phyloP scores from a whole-genome alignment of 2,888 invertebrate genomes.

The Pharmacophagus antenor region DNA sequence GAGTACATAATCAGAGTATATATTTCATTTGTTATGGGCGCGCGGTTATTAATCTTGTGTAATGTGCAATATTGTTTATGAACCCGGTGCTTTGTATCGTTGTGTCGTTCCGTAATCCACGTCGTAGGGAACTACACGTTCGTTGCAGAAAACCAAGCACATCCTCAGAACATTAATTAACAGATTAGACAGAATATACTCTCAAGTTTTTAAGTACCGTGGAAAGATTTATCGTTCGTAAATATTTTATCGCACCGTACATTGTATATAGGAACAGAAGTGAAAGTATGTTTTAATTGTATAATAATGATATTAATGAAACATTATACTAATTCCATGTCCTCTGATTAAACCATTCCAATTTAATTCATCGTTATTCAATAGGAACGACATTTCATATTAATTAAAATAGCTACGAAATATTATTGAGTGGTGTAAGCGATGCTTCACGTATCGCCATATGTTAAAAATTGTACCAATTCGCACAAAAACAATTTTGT shows the following conservation, averaged over 20 bases:
- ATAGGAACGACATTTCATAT: no score
- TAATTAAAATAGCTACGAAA: constrained; percentile 6
- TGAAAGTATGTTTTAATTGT: constrained; percentile 55
- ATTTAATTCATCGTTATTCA: constrained; percentile 45
- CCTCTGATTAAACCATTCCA: constrained; percentile 65
- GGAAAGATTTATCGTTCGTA: constrained; percentile 44
- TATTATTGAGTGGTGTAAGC: no score
- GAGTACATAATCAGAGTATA: constrained; percentile 6
- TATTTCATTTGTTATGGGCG: constrained; percentile 50
- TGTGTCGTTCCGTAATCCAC: constrained; percentile 33
- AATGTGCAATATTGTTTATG: constrained; percentile 63
- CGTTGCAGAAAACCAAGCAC: constrained; percentile 39
- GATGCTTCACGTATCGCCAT: constrained; percentile 21
- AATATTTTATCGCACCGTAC: constrained; percentile 43
- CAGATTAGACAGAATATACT: background rate
- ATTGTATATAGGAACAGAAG: constrained; percentile 59
- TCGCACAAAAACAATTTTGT: constrained; percentile 60
- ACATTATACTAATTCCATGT: constrained; percentile 43
- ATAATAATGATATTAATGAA: constrained; percentile 53
- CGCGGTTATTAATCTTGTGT: constrained; percentile 43
- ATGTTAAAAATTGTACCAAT: constrained; percentile 29
- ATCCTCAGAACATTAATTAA: constrained; percentile 71
- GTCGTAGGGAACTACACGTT: constrained; percentile 31
- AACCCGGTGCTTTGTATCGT: constrained; percentile 62
- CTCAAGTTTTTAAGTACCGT: background rate